Evolutionary conservation across 1,140 invertebrate genomes (phyloP), one percentile per base, ranked within the genome.

Genomic region (Plectrocnemia conspersa): DNA sequence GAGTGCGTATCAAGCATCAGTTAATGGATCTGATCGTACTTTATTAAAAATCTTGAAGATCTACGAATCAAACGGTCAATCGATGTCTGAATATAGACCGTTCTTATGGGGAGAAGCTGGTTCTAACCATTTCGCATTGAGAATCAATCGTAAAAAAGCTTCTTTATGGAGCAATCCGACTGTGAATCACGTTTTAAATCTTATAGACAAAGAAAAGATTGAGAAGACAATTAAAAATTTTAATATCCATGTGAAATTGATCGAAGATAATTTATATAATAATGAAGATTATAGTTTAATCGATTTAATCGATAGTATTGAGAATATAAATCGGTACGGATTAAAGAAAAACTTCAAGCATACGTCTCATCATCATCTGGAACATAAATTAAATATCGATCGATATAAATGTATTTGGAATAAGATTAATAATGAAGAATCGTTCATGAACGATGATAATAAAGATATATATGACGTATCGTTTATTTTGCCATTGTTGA

Each of bases 31-130:
- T 18, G 86, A 90, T 68, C 78, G 81, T 55, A 66, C 79, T 16
- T 76, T 84, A 38, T 68, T 86, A 45, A 70, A 74, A 16, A 76
- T 86, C 59, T 64, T 87, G 24, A 71, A 78, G 21, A 73, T 77
- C 55, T 86, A 86, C 62, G 85, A 87, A 66, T 67, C 64, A 24
- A 73, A 77, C 42, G 75, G 76, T 11, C 69, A 80, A 27, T 79
- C 78, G 53, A 73, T 88, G 10, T 73, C 78, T 36, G 74, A 83
- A 69, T 89, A 81, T 62, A 82, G 82, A 56, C 89, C 89, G 10
- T 91, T 85, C 63, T 71, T 91, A 0, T 91, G 85, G 82, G 88
- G 89, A 4, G 80, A 80, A 64, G 79, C 82, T 11, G 89, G 88
- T 0, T 81, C 85, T 9, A 81, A 79, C 24, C 81, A 88, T 67